Conservation (phyloP, 2,888 invertebrate genomes). For the Ennomos fuscantarius region DNA sequence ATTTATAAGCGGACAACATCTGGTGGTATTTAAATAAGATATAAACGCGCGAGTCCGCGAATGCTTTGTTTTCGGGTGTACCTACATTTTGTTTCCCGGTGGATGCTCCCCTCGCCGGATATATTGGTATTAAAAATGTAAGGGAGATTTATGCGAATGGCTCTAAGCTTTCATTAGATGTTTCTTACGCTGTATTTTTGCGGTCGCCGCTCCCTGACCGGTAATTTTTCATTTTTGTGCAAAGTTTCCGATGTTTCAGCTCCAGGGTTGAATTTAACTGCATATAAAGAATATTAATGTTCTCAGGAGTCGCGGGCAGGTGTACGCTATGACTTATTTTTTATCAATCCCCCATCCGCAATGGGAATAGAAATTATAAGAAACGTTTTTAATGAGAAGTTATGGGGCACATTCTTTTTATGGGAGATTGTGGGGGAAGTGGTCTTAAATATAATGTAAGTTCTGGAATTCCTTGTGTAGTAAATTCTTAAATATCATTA, state of each 20-base stretch:
- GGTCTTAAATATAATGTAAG: conserved; percentile 14
- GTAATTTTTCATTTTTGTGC: conserved; percentile 83
- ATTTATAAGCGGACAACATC: conserved; percentile 82
- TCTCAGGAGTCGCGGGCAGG: conserved; percentile 67
- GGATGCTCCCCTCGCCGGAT: conserved; percentile 79
- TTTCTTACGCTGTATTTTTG: conserved; percentile 81
- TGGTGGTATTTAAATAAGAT: conserved; percentile 84
- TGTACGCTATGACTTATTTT: conserved; percentile 80
- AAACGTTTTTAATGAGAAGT: conserved; percentile 67
- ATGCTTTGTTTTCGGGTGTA: conserved; percentile 74
- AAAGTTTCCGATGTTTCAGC: conserved; percentile 77
- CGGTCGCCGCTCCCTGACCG: conserved; percentile 83
- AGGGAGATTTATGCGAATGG: conserved; percentile 85
- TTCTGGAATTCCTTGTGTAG: conserved; percentile 6
- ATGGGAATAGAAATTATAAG: conserved; percentile 66
- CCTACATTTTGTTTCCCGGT: conserved; percentile 65
- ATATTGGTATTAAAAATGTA: conserved; percentile 86
- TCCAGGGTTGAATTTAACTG: conserved; percentile 78
- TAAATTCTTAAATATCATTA: conserved; percentile 36
- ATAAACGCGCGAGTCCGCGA: conserved; percentile 79
- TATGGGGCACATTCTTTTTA: conserved; percentile 49
- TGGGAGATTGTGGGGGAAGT: conserved; percentile 27
- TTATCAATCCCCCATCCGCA: conserved; percentile 70
- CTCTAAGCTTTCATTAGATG: conserved; percentile 85
- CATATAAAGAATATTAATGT: conserved; percentile 84